A percentile compares a stretch with the other conserved stretches of the same genome.
Evolutionary conservation across 1,140 invertebrate species (phyloP).

Genomic region (Drosophila chauvacae): DNA sequence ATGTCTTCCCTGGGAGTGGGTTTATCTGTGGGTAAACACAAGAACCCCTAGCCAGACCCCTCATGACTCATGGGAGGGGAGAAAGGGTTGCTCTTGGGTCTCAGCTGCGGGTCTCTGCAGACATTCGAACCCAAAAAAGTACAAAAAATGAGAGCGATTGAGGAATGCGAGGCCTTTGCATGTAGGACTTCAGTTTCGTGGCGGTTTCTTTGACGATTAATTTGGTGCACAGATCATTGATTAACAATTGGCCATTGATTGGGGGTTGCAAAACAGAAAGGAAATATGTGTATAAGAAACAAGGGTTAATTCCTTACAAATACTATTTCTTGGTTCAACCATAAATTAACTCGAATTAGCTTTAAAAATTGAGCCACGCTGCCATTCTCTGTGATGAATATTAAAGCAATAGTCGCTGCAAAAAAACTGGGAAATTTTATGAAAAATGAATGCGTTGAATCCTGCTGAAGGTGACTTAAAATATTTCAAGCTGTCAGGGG

Average conservation of each 20-base stretch:
- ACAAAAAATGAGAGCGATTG: not conserved
- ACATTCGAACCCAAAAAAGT: constrained; percentile 20
- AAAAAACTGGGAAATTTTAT: too few species aligned
- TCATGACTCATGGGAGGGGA: constrained; percentile 15
- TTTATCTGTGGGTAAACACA: constrained; percentile 72
- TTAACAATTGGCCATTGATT: constrained; percentile 74
- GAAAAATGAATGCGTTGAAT: not conserved
- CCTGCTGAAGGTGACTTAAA: constrained; percentile 23
- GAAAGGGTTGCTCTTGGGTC: constrained; percentile 28
- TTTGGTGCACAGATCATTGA: constrained; percentile 67
- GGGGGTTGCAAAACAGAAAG: constrained; percentile 4
- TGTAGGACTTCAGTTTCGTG: constrained; percentile 53
- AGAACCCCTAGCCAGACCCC: constrained; percentile 38
- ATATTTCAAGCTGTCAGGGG: constrained; percentile 16
- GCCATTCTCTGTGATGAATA: not conserved
- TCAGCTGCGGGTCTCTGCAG: constrained; percentile 47
- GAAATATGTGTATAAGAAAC: not conserved
- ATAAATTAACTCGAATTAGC: constrained; percentile 11
- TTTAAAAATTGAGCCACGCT: not conserved
- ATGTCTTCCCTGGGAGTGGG: constrained; percentile 7
- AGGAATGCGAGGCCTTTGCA: constrained; percentile 13
- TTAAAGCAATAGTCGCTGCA: not conserved
- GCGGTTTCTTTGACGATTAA: constrained; percentile 66
- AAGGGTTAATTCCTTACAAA: constrained; percentile 1
- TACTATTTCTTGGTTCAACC: not conserved